Base-by-base conservation (phyloP, 1,140 invertebrate genomes). In the Zaprionus kolodkinae region DNA sequence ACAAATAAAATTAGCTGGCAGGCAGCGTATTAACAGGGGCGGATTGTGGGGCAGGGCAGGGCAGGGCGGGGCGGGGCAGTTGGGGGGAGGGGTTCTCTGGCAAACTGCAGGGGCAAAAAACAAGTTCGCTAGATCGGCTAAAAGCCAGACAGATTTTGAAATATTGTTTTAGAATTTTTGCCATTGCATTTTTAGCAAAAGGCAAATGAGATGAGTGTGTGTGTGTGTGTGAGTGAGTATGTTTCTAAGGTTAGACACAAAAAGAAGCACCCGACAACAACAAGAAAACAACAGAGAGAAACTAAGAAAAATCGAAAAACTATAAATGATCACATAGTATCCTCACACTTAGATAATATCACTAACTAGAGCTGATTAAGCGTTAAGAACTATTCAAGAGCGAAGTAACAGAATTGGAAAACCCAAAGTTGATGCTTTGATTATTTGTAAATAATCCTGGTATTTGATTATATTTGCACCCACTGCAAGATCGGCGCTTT, bases 121-220 rank as follows among this genome's bases (percentile, higher is more conserved):
- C 84, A 87, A 87, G 83, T 88, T 87, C 83, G 81, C 67, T 63
- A 88, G 85, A 89, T 89, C 86, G 85, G 78, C 85, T 83, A 81
- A 85, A 89, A 89, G 85, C 85, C 86, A 89, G 85, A 89, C 81
- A 89, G 78, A 89, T 89, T 89, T 89, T 87, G 83, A 89, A 90
- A 89, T 89, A 89, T 89, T 89, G 85, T 89, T 87, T 88, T 84
- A 87, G 81, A 89, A 85, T 85, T 89, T 89, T 85, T 89, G 69
- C 80, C 64, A 68, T 76, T 88, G 84, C 85, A 88, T 88, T 88
- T 88, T 88, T 80, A 89, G 85, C 81, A 72, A 89, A 79, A 43
- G 52, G 38, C 36, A 57, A 57, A 35, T 67, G 30, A 11, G 38
- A 48, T 54, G 55, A 54, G 36, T 48, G 36, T 30, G 59, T 59